Base-by-base conservation (phyloP, 2,113 vertebrate species). In the Eulemur macaco region DNA sequence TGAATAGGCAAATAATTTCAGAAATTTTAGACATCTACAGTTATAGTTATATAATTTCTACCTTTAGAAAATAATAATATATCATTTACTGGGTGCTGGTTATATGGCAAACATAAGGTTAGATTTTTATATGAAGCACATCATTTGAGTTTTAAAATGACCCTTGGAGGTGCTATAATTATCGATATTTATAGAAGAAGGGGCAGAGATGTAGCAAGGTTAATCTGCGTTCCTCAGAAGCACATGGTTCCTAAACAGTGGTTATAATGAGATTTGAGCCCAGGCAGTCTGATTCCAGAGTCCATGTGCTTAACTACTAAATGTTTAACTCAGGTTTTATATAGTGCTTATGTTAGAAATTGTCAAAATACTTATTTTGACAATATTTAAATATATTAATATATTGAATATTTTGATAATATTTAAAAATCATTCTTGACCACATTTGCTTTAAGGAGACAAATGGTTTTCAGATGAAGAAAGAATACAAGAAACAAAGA, bases 371-470 rank as follows among this genome's bases (percentile, higher is more conserved):
- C 4, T 78, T 74, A 71, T 47, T 47, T 76, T 18, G 13, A 47
- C 27, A 31, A 76, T 47, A 47, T 47, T 76, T 47, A 47, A 17
- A 31, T 47, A 27, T 45, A 10, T 71, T 39, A 21, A 6, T 71
- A 15, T 73, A 27, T 74, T 47, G 15, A 47, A 74, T 31, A 29
- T 17, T 5, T 76, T 31, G 7, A 47, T 7, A 66, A 64, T 89
- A 88, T 68, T 95, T 78, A 74, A 92, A 88, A 92, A 82, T n/a
- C 3, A 80, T 63, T 78, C 37, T 78, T 18, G 93, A 56, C 6
- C 14, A 42, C 0, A 15, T 29, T 64, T 68, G 34, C 87, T 74
- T 90, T 60, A 92, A 91, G 42, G 18, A 94, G 29, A 45, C 10
- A 86, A 77, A 42, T 77, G 1, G 60, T 93, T 96, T 66, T 54